These are phyloP conservation scores for Periphyllus acericola DNA, from an alignment of 2,888 invertebrate genomes.

Conservation along the genomic window DNA sequence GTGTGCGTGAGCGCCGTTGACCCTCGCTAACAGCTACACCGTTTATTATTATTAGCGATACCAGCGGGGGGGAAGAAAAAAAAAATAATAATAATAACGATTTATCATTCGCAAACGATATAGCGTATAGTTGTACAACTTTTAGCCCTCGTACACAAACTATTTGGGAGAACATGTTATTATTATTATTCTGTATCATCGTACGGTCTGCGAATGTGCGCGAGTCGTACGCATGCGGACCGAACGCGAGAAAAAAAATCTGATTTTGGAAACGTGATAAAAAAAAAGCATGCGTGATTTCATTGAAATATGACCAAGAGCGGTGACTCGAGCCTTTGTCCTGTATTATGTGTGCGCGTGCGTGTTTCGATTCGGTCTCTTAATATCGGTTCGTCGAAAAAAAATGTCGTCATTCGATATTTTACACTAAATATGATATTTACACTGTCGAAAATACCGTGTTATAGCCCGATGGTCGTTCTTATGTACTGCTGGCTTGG, in stretches of 20 bases:
- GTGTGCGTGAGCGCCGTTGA: constrained; percentile 54
- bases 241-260: background rate
- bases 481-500: too few species aligned
- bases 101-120: constrained; percentile 58
- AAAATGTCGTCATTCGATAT: too few species aligned
- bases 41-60: constrained; percentile 61
- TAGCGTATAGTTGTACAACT: constrained; percentile 33
- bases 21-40: constrained; percentile 60
- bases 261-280: background rate
- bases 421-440: too few species aligned
- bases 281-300: background rate
- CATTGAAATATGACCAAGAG: background rate
- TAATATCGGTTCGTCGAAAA: too few species aligned
- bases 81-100: constrained; percentile 42
- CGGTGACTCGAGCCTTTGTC: background rate
- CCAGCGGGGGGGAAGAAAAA: constrained; percentile 23
- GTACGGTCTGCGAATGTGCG: background rate
- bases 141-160: constrained; percentile 41
- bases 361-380: too few species aligned
- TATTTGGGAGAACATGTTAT: background rate
- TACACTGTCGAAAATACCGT: too few species aligned
- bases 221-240: background rate
- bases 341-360: background rate
- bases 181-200: background rate
- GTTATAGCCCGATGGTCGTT: too few species aligned